Base-by-base conservation (phyloP, 2,888 invertebrate genomes). In the Chrysolina haemoptera region DNA sequence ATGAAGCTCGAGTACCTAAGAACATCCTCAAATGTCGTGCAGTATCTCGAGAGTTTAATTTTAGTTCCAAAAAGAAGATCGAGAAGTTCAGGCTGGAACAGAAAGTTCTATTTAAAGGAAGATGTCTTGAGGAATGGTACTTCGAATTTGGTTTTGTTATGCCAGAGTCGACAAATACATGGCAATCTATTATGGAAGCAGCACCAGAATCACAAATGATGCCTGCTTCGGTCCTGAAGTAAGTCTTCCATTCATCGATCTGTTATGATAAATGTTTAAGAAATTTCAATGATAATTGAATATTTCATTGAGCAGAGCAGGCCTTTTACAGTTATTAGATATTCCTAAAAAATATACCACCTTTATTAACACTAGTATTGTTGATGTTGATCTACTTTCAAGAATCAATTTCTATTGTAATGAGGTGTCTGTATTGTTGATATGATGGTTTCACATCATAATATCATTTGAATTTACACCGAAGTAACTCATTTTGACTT, bases 181-280 rank as follows among this genome's bases (percentile, higher is more conserved):
- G 99, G 99, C 99, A 99, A 88, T 98, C 97, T 70, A 92, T 98
- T 72, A 98, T 99, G 83, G 98, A 99, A 89, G 99, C 99, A 12
- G 99, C 99, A 0, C 99, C 99, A 0, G 99, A 99, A 88, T 97
- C 97, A 70, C 98, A 99, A 89, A 99, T 99, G 99, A 98, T 99
- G 97, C 99, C 99, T n/a, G 98, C 99, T 6, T 96, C 96, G 88
- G 93, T 99, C 76, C 91, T 99, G 81, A 99, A 97, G 98, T 98
- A 89, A 88, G 89, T 73, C 18, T 50, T 43, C 18, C 27, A 40
- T 62, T 48, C 50, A 62, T 43, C 27, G 41, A 55, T 35, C 53
- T 16, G 20, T 43, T 84, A 35, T 8, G 8, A 8, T 35, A 35
- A 3, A 35, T 35, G 6, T 27, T 8, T 6, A 35, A 35, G 8